Evolutionary conservation across 2,113 vertebrate genomes (phyloP), one percentile per base, ranked within the genome.

Genomic region (Odontophorus gujanensis): DNA sequence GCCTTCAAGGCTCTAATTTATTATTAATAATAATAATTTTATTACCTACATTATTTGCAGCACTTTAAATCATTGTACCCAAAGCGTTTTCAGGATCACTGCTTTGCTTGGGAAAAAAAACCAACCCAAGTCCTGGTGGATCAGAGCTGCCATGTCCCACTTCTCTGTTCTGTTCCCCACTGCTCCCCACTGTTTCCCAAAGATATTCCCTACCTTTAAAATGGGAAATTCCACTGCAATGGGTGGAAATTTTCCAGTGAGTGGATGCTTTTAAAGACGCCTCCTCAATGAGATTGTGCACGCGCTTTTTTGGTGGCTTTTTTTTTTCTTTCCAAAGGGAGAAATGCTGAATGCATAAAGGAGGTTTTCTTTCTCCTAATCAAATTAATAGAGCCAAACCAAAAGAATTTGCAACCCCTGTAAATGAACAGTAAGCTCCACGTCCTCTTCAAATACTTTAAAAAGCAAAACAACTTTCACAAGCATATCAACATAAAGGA

Each of bases 261-360:
- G 11, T 2, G 10, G 50, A 65, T 7, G 1, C 53, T 53, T 82
- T 34, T 4, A 14, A 66, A 75, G 75, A 3, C 42, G 53, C 9
- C 55, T 77, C 75, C 34, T 28, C 5, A 1, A 30, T 2, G 42
- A 57, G 20, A 51, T 61, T 32, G 32, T 69, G 50, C 6, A n/a
- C 3, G 22, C 1, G 0, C 1, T 14, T 25, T 18, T 55, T 40
- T 40, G 40, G 11, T 13, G 40, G 12, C 22, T 48, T 51, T 51
- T 53, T 51, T 38, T 48, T 26, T 30, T 51, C 34, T 48, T 32
- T n/a, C n/a, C 82, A 48, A 74, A 38, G 4, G 13, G 5, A 11
- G 13, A 74, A 73, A 30, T 13, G 18, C 65, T 25, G 53, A 25
- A 72, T 76, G 51, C 5, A 59, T 3, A 38, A 48, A 78, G 43